Evolutionary conservation across 2,888 invertebrate species (phyloP).

Genomic region (Melieria picta): DNA sequence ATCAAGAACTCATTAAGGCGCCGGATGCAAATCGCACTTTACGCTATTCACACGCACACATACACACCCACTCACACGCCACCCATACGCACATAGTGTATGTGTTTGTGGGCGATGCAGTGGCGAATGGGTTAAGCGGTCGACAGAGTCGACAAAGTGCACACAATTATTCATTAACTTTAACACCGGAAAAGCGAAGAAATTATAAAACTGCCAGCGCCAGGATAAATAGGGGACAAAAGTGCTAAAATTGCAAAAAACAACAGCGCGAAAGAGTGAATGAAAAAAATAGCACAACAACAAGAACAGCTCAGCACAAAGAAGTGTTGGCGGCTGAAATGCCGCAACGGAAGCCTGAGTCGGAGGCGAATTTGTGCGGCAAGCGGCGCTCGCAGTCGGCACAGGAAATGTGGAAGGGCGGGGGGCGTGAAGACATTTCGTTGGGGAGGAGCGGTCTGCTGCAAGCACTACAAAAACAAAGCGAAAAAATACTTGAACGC

Average conservation of each 20-base stretch:
- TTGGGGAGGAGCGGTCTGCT: background rate
- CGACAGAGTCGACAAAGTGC: constrained; percentile 30
- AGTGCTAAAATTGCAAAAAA: constrained; percentile 41
- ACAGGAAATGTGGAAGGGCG: too few relatives aligned
- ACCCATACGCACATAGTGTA: background rate
- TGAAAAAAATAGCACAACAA: constrained; percentile 34
- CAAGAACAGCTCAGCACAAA: constrained; percentile 33
- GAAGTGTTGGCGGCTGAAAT: constrained; percentile 4
- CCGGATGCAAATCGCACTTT: constrained; percentile 64
- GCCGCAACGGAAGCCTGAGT: background rate
- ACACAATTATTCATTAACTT: constrained; percentile 64
- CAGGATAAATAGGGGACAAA: constrained; percentile 60
- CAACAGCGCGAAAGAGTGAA: constrained; percentile 21
- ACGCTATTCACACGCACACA: constrained; percentile 48
- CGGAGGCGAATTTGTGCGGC: background rate
- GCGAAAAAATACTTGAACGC: constrained; percentile 63
- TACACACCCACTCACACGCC: too few relatives aligned
- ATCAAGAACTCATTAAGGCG: constrained; percentile 64
- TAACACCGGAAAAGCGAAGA: constrained; percentile 61
- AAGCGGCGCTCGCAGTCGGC: background rate
- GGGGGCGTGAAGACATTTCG: too few relatives aligned
- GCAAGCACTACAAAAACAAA: constrained; percentile 63
- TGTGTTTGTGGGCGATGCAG: too few relatives aligned
- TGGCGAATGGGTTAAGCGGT: background rate
- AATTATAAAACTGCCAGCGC: constrained; percentile 63